A percentile compares a stretch with the other conserved stretches of the same genome.
Conservation (phyloP, 2,113 vertebrate genomes). For the Chlorocebus sabaeus region DNA sequence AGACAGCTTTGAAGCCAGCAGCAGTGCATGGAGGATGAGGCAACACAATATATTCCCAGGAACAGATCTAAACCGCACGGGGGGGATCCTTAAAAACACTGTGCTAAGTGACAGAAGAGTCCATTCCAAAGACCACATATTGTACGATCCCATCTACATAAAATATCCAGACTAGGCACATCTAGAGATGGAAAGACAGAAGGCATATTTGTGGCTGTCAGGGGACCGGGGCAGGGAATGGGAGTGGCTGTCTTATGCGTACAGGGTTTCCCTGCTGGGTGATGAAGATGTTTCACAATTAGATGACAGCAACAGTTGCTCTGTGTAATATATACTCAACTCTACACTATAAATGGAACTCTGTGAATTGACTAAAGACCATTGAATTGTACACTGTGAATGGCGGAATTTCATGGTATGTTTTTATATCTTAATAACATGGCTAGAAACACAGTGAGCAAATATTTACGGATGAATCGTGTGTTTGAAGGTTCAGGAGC, state of each 20-base stretch:
- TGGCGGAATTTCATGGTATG: accelerated
- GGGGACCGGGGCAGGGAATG: background rate
- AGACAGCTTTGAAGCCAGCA: background rate
- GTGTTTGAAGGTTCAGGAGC: background rate
- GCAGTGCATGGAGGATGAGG: accelerated
- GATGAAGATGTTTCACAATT: background rate
- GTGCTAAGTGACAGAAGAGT: background rate
- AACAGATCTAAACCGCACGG: accelerated
- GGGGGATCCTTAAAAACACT: accelerated
- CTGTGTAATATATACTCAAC: accelerated
- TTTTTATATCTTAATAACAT: accelerated
- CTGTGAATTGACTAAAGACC: no score
- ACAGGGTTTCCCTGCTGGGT: background rate
- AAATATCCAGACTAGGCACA: accelerated
- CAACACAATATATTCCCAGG: accelerated
- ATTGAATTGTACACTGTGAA: accelerated
- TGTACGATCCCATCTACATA: accelerated
- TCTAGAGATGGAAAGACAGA: background rate
- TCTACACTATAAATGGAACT: accelerated
- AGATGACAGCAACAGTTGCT: accelerated
- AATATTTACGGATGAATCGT: no score
- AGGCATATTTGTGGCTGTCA: accelerated
- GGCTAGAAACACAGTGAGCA: no score
- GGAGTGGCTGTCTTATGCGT: accelerated
- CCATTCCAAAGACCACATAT: accelerated